Evolutionary conservation across 2,888 invertebrate genomes (phyloP).

Genomic region (Archips xylosteana): DNA sequence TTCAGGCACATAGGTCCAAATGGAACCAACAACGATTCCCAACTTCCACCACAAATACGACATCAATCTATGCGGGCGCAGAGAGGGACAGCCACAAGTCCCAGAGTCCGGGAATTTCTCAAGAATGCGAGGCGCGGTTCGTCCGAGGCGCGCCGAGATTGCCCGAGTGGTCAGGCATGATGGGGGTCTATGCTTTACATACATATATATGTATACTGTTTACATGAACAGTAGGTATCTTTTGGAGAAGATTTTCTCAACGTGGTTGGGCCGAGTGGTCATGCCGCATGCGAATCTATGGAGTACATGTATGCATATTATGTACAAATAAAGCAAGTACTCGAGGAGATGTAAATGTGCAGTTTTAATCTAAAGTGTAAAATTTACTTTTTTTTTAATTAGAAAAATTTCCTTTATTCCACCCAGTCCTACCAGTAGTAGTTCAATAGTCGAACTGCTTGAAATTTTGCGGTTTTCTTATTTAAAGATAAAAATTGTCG

Average conservation of each 20-base stretch:
- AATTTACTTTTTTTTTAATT: no score
- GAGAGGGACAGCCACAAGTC: constrained; percentile 59
- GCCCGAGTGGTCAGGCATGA: constrained; percentile 63
- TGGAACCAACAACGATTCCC: not conserved
- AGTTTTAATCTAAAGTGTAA: no score
- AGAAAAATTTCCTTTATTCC: no score
- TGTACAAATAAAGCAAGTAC: not conserved
- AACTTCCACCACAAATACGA: constrained; percentile 17
- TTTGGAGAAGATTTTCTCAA: no score
- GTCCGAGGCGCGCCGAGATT: constrained; percentile 72
- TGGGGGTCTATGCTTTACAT: not conserved
- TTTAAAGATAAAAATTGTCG: no score
- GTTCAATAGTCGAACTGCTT: no score
- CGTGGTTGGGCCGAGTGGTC: constrained; percentile 65
- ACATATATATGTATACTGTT: not conserved
- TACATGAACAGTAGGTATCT: no score
- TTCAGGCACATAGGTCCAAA: not conserved
- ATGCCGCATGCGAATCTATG: constrained; percentile 44
- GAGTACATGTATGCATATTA: not conserved
- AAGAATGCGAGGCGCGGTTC: constrained; percentile 65
- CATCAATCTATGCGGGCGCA: constrained; percentile 43
- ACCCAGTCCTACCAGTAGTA: no score
- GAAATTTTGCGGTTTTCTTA: no score
- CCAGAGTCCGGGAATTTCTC: constrained; percentile 67
- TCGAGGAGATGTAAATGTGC: not conserved